Percentiles rank a stretch among this genome's conserved stretches.
Evolutionary conservation across 2,888 invertebrate genomes (phyloP).

Genomic region (Subacronicta megacephala): DNA sequence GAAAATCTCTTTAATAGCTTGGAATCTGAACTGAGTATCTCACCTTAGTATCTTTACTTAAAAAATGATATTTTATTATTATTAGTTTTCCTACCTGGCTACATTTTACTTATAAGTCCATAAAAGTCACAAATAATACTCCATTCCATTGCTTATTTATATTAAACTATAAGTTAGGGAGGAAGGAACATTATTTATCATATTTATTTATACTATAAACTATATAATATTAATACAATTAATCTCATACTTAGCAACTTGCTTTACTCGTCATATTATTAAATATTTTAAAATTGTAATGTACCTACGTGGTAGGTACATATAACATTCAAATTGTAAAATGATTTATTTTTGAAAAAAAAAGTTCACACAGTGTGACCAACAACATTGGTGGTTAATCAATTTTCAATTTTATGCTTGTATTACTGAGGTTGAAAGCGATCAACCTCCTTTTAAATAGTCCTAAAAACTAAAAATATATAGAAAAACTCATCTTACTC

Average conservation of each 20-base stretch:
- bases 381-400: too few relatives aligned
- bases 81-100: slow-evolving; percentile 18
- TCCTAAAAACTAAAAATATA: too few relatives aligned
- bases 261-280: slow-evolving; percentile 29
- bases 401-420: background rate
- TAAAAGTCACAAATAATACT: slow-evolving; percentile 37
- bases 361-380: too few relatives aligned
- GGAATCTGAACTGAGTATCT: too few relatives aligned
- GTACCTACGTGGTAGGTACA: too few relatives aligned
- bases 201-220: slow-evolving; percentile 26
- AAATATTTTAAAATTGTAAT: slow-evolving; percentile 2
- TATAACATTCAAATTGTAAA: slow-evolving; percentile 15
- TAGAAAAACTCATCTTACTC: slow-evolving; percentile 5
- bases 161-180: slow-evolving; percentile 21
- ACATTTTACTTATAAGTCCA: slow-evolving; percentile 21
- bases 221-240: slow-evolving; percentile 19
- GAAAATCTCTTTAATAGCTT: slow-evolving; percentile 3
- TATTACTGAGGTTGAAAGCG: background rate
- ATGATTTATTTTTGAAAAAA: background rate
- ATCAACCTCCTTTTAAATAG: too few relatives aligned
- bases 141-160: slow-evolving; percentile 52
- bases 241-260: slow-evolving; percentile 43
- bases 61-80: background rate
- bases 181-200: slow-evolving; percentile 27
- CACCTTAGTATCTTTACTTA: background rate